Base-by-base conservation (phyloP, 35 echinoderm and acorn worm genomes). In the Heliocidaris erythrogramma region DNA sequence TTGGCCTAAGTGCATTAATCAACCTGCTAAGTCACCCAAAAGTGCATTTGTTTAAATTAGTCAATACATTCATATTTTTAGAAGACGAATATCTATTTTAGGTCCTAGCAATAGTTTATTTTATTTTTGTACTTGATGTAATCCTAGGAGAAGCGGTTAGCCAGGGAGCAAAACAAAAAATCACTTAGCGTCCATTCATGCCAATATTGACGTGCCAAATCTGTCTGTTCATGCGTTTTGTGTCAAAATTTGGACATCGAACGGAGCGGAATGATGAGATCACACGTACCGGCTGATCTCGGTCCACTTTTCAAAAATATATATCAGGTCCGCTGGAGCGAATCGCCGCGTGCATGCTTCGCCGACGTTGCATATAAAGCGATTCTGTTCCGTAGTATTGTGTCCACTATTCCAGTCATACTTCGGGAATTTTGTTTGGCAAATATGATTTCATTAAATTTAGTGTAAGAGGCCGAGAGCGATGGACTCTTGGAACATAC, bases 191-290 rank as follows among this genome's bases (percentile, higher is more conserved):
- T 27, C 27, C 65, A 78, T 78, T 78, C 65, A 78, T 27, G 65
- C 65, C 65, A 78, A 78, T 78, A 78, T 78, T 78, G 65, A 78
- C 65, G 65, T 27, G 18, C 65, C 2, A 78, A 78, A 78, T 78
- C 65, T 78, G 65, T 78, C 65, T 78, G 65, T 78, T 78, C 65
- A 78, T 78, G 65, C 65, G 17, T 78, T 78, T 78, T 78, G 65
- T 78, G 65, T 78, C 65, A 78, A 78, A 78, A 78, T 78, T 78
- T 78, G 65, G 65, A 78, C 65, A 78, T 6, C 21, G 65, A 24
- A 27, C 27, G 14, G 27, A 78, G 65, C 65, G 65, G 65, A 78
- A 78, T 78, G 65, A 78, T 78, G 17, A 78, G 65, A 78, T 78
- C 65, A 78, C 65, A 78, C 65, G 65, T 78, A 78, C 65, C 65